Evolutionary conservation across 2,888 invertebrate species (phyloP), one percentile per base, ranked within the genome.

Genomic region (Dorcus hopei): DNA sequence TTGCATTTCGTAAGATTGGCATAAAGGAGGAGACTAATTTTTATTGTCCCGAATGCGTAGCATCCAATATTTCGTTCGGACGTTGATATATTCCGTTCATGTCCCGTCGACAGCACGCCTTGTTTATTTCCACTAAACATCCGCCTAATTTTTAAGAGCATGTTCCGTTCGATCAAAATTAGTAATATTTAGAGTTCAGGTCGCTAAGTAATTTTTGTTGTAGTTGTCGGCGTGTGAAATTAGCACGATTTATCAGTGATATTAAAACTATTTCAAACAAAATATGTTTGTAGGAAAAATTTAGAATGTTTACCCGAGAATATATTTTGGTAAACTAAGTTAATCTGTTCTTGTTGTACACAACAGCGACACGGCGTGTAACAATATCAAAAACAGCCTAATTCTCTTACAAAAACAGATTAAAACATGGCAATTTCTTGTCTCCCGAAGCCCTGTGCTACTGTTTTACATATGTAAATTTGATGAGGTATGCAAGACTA

Each of bases 391-490:
- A 61, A 67, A 61, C 63, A 61, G 61, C 53, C 60, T 59, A 66
- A 65, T 58, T 63, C 59, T 54, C 45, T 57, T 54, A 59, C 58
- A 54, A 53, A 48, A 62, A 68, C 60, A 61, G 61, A 62, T 61
- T 61, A 62, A 62, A 65, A 66, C 65, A 65, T 58, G 59, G 64
- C 63, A 62, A 63, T 63, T 67, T 63, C 64, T 64, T 59, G 65
- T 67, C 57, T 43, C 49, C 51, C 52, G 61, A 67, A 67, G 62
- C 62, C 65, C 66, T 56, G 52, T 58, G 55, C 52, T 55, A 60
- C 65, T 67, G 65, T 68, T 68, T 64, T 66, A 70, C 70, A 70
- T 66, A 63, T 70, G 70, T 70, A 69, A 70, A 70, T 68, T 68
- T 65, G 67, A 65, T 65, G 66, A 66, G 69, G 65, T 61, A 68